Percentiles rank a stretch among this genome's conserved stretches.
These are phyloP conservation scores for Anolis sagrei DNA, from an alignment of 2,113 vertebrate species.

Conservation along the genomic window DNA sequence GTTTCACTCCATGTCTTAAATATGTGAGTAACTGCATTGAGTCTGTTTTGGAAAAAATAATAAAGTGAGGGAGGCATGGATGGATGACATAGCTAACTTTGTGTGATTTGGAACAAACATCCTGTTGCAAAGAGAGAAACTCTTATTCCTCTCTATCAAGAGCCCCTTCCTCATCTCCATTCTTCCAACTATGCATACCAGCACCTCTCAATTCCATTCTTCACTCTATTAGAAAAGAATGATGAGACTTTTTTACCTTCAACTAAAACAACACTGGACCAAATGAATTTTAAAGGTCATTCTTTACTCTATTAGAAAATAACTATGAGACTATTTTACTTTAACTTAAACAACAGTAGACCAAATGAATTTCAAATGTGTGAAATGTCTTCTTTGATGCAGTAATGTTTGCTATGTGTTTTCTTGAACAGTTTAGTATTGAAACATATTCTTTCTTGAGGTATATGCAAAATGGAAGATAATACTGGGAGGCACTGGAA, in stretches of 20 bases:
- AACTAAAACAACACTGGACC: background rate
- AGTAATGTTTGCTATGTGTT: background rate
- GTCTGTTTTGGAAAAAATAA: too few species aligned
- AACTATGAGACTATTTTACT: background rate
- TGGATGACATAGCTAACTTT: too few species aligned
- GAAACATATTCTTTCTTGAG: constrained; percentile 11
- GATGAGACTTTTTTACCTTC: background rate
- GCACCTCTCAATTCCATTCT: too few species aligned
- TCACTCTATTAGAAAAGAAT: background rate
- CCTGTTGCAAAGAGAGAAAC: too few species aligned
- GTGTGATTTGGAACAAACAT: too few species aligned
- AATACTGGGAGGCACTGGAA: background rate
- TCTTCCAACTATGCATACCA: too few species aligned
- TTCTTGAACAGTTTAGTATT: background rate
- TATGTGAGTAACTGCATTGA: too few species aligned
- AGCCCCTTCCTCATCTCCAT: too few species aligned
- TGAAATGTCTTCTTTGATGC: background rate
- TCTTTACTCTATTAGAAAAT: too few species aligned
- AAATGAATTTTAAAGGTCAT: background rate
- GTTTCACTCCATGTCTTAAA: too few species aligned
- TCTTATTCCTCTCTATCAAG: too few species aligned
- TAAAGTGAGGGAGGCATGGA: too few species aligned
- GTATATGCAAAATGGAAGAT: constrained; percentile 31
- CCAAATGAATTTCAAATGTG: background rate
- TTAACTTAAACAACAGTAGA: background rate